Evolutionary conservation across 2,888 invertebrate species (phyloP).

Genomic region (Drosophila tanythrix): DNA sequence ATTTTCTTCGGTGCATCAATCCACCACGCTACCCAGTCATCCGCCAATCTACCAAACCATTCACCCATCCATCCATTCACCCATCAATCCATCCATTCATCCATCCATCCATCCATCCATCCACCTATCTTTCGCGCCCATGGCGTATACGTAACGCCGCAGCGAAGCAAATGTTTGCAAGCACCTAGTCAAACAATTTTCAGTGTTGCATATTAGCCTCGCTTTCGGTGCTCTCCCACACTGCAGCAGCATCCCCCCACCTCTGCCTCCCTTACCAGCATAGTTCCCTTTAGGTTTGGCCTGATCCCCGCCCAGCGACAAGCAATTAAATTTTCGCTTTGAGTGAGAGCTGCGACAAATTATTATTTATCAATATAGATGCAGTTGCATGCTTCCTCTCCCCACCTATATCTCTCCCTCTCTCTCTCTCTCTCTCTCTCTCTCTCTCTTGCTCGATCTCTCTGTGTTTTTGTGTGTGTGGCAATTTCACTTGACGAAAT

Average conservation of each 20-base stretch:
- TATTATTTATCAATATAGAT: slow-evolving; percentile 64
- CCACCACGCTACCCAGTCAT: neutral
- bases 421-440: neutral
- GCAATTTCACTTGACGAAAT: slow-evolving; percentile 58
- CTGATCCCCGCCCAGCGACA: slow-evolving; percentile 1
- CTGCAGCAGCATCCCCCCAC: neutral
- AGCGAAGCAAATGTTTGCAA: slow-evolving; percentile 47
- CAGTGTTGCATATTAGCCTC: slow-evolving; percentile 50
- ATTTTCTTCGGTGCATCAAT: neutral
- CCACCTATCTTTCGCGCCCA: neutral
- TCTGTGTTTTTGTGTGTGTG: neutral
- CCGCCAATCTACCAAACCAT: neutral
- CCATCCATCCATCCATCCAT: neutral
- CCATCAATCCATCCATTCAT: neutral
- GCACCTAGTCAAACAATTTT: slow-evolving; percentile 66
- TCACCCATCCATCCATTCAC: neutral
- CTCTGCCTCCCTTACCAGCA: neutral
- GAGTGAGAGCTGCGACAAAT: slow-evolving; percentile 45
- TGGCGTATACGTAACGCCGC: slow-evolving; percentile 37
- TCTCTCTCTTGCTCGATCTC: accelerated
- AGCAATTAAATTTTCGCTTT: slow-evolving; percentile 63
- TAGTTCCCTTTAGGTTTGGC: neutral
- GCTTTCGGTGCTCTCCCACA: neutral
- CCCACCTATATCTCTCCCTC: neutral
- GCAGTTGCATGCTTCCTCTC: slow-evolving; percentile 5